Evolutionary conservation across 2,797 vertebrate species (phyloP).

Genomic region (Distichodus sexfasciatus): DNA sequence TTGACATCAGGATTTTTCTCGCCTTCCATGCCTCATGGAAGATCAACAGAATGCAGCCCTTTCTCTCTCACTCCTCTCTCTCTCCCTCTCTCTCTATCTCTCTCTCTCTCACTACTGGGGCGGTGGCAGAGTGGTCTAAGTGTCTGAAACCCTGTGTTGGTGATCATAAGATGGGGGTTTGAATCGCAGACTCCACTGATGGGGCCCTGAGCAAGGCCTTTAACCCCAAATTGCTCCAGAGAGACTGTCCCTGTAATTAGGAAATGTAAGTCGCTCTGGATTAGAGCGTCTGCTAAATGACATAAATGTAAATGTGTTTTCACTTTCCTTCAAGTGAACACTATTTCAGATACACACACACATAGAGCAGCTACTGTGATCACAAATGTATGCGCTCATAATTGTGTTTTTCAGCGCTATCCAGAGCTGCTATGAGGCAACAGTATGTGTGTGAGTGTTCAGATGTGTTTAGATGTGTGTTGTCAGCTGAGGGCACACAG

Average conservation of each 20-base stretch:
- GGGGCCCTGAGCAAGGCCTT: too few relatives aligned
- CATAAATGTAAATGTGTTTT: too few relatives aligned
- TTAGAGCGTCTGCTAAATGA: too few relatives aligned
- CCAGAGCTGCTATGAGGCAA: constrained; percentile 47
- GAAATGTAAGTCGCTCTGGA: too few relatives aligned
- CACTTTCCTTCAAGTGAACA: constrained; percentile 20
- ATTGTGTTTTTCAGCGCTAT: constrained; percentile 72
- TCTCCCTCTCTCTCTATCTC: constrained; percentile 40
- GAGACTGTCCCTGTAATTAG: too few relatives aligned
- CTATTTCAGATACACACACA: constrained; percentile 11
- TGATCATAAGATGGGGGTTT: too few relatives aligned
- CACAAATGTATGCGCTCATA: constrained; percentile 66
- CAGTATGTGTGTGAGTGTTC: constrained; percentile 27
- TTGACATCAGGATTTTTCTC: constrained; percentile 70
- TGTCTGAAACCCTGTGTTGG: too few relatives aligned
- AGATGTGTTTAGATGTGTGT: constrained; percentile 68
- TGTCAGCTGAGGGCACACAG: constrained; percentile 41
- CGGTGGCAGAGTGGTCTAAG: too few relatives aligned
- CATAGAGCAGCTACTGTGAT: constrained; percentile 56
- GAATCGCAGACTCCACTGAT: too few relatives aligned
- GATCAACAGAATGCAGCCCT: constrained; percentile 72
- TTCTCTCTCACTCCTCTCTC: too few relatives aligned
- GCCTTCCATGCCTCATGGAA: constrained; percentile 69
- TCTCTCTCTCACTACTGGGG: constrained; percentile 46
- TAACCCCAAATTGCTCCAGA: too few relatives aligned